Conservation (phyloP, 2,888 invertebrate genomes). For the Lasioglossum marginatum region DNA sequence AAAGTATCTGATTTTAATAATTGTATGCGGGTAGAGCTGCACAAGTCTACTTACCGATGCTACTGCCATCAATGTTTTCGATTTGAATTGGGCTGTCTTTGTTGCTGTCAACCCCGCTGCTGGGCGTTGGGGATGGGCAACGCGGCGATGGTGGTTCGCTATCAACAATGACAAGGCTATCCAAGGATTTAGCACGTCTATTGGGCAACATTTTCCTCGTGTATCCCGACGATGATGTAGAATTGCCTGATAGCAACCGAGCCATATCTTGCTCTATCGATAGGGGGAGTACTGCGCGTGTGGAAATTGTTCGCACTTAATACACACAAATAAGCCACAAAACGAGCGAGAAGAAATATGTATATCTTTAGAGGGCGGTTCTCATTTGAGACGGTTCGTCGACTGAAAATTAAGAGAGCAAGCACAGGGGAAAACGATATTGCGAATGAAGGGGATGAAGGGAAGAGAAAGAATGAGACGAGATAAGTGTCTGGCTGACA, state of each 20-base stretch:
- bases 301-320: slow-evolving; percentile 74
- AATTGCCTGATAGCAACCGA: slow-evolving; percentile 76
- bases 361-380: slow-evolving; percentile 36
- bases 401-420: slow-evolving; percentile 55
- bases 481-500: slow-evolving; percentile 61
- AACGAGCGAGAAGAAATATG: slow-evolving; percentile 32
- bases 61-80: slow-evolving; percentile 89
- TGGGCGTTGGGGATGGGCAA: slow-evolving; percentile 95
- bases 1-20: slow-evolving; percentile 26
- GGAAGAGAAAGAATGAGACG: slow-evolving; percentile 38
- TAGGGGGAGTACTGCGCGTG: slow-evolving; percentile 81
- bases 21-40: slow-evolving; percentile 11
- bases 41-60: slow-evolving; percentile 84
- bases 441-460: slow-evolving; percentile 37
- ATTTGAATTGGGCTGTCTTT: slow-evolving; percentile 95
- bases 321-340: slow-evolving; percentile 64
- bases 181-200: slow-evolving; percentile 82
- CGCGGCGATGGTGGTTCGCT: slow-evolving; percentile 87
- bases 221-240: slow-evolving; percentile 62
- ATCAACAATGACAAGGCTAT: slow-evolving; percentile 83
- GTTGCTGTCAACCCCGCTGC: slow-evolving; percentile 94
- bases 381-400: slow-evolving; percentile 23
- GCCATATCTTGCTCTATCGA: slow-evolving; percentile 84
- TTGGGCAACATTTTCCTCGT: slow-evolving; percentile 75
- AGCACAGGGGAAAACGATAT: slow-evolving; percentile 37